A percentile compares a stretch with the other conserved stretches of the same genome.
Conservation (phyloP, 92 coral and sea anemone species). For the Nematostella vectensis region DNA sequence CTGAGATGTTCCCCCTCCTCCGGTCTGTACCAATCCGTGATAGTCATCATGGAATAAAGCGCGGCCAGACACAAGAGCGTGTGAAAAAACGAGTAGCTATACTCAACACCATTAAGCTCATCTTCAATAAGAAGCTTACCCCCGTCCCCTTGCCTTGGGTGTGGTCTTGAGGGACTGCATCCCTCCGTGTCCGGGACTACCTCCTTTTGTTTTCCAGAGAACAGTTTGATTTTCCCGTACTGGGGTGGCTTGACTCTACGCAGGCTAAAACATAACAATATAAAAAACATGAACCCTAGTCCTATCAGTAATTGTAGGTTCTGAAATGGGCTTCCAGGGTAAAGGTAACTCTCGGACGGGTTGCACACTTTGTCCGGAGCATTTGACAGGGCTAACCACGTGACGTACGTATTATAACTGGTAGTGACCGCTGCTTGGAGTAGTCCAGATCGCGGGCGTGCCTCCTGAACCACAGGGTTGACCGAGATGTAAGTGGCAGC, state of each 20-base stretch:
- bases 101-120: constrained; percentile 76
- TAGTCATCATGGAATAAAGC: constrained; percentile 83
- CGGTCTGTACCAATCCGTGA: constrained; percentile 96
- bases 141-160: constrained; percentile 1
- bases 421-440: constrained; percentile 92
- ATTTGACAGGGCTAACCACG: constrained; percentile 92
- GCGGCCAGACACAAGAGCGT: constrained; percentile 72
- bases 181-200: not conserved
- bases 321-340: constrained; percentile 75
- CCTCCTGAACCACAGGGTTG: constrained; percentile 82
- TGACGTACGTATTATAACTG: constrained; percentile 74
- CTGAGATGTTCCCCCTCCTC: constrained; percentile 85
- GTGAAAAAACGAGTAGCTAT: constrained; percentile 93
- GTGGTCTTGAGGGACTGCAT: not conserved
- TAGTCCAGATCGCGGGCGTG: constrained; percentile 91
- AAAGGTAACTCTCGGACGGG: constrained; percentile 68
- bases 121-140: constrained; percentile 48
- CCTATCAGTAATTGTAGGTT: constrained; percentile 62
- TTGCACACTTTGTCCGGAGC: constrained; percentile 86
- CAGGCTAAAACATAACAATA: constrained; percentile 59
- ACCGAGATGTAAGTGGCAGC: constrained; percentile 91
- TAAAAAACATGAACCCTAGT: constrained; percentile 75
- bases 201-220: not conserved
- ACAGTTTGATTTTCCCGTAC: constrained; percentile 60
- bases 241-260: constrained; percentile 83